Evolutionary conservation across 2,888 invertebrate genomes (phyloP).

Genomic region (Zeuzera pyrina): DNA sequence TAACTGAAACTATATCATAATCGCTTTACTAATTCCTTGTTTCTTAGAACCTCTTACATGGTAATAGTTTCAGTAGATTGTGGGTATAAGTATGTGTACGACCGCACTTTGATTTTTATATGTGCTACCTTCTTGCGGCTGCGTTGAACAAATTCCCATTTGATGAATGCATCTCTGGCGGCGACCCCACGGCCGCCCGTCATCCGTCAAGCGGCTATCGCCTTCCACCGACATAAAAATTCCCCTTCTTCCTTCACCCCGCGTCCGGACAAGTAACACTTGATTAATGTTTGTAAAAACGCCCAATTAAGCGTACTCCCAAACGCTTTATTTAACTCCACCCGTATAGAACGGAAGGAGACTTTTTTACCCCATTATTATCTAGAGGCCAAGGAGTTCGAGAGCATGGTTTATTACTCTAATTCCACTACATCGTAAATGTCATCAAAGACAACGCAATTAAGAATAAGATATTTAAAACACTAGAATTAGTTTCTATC

Average conservation of each 20-base stretch:
- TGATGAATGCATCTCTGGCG: conserved; percentile 46
- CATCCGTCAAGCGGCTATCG: conserved; percentile 53
- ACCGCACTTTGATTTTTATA: not conserved
- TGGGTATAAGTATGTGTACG: too few relatives aligned
- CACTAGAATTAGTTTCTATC: too few relatives aligned
- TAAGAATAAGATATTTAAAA: too few relatives aligned
- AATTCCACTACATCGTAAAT: too few relatives aligned
- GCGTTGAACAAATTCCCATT: conserved; percentile 19
- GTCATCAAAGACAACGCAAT: too few relatives aligned
- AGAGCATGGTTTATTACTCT: too few relatives aligned
- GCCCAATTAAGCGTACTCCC: conserved; percentile 60
- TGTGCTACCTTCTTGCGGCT: not conserved
- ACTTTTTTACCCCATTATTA: conserved; percentile 27
- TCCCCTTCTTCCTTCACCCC: conserved; percentile 55
- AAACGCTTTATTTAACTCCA: conserved; percentile 51
- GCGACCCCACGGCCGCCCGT: conserved; percentile 35
- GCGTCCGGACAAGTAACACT: conserved; percentile 50
- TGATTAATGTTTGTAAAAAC: conserved; percentile 70
- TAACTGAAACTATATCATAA: too few relatives aligned
- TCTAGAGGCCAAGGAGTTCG: too few relatives aligned
- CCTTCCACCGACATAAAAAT: conserved; percentile 54
- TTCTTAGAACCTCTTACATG: too few relatives aligned
- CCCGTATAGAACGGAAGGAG: conserved; percentile 29
- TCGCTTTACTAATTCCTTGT: too few relatives aligned
- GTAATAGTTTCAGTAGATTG: too few relatives aligned